phyloP scores from a whole-genome alignment of 92 coral and sea anemone genomes.

The Palythoa heliodiscus region DNA sequence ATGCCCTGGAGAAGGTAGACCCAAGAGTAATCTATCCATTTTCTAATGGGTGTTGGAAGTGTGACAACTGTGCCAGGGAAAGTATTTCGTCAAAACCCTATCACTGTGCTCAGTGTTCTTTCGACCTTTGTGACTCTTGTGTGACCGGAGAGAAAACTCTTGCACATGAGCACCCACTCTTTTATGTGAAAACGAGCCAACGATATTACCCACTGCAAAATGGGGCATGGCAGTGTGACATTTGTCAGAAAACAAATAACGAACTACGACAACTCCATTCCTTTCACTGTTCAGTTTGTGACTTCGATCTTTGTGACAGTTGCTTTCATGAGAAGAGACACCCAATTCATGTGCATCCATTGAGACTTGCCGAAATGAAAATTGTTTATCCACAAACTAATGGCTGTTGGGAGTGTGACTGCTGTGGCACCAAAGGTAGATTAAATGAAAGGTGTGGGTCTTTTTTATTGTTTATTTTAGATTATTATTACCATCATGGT shows the following conservation, averaged over 20 bases:
- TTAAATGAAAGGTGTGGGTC: slow-evolving; percentile 68
- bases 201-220: slow-evolving; percentile 44
- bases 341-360: slow-evolving; percentile 77
- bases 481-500: too few species aligned
- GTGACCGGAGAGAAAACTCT: slow-evolving; percentile 26
- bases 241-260: slow-evolving; percentile 56
- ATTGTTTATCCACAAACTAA: slow-evolving; percentile 61
- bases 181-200: slow-evolving; percentile 48
- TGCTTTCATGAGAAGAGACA: slow-evolving; percentile 63
- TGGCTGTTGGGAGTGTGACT: slow-evolving; percentile 89
- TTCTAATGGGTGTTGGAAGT: slow-evolving; percentile 71
- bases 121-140: slow-evolving; percentile 70
- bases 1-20: slow-evolving; percentile 47
- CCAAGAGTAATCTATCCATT: slow-evolving; percentile 55
- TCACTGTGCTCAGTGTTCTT: slow-evolving; percentile 66
- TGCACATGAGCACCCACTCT: slow-evolving; percentile 68
- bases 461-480: too few species aligned
- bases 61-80: slow-evolving; percentile 71
- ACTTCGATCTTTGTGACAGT: slow-evolving; percentile 70
- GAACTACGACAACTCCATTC: slow-evolving; percentile 55
- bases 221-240: slow-evolving; percentile 74
- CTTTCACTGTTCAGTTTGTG: slow-evolving; percentile 66
- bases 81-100: slow-evolving; percentile 49
- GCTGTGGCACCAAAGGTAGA: slow-evolving; percentile 74
- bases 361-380: slow-evolving; percentile 64